Base-by-base conservation (phyloP, 2,888 invertebrate genomes). In the Tenthredo mesomela region DNA sequence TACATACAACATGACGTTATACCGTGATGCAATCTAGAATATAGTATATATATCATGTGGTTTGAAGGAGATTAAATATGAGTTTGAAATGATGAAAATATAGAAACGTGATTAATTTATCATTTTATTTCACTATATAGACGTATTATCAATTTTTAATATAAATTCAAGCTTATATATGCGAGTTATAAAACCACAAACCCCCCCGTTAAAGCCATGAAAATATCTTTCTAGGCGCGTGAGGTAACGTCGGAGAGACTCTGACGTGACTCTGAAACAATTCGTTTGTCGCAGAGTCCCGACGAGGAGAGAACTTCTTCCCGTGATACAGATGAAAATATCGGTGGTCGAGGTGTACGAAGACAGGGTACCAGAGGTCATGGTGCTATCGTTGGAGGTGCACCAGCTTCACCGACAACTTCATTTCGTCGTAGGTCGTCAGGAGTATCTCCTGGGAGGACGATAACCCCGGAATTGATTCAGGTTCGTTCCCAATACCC, bases 381-480 rank as follows among this genome's bases (percentile, higher is more conserved):
- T 85, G 85, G 86, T 71, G 78, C 87, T 78, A 85, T 78, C 85
- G 86, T 85, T 47, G 87, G 86, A 75, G 85, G 84, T 25, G 82
- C 86, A 82, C 84, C 86, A 67, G 86, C 85, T 77, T 78, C 87
- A 80, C 87, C 88, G 75, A 85, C 88, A 71, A 85, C 89, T 75
- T 89, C 89, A 50, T 86, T 89, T 84, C 88, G 87, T 6, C 89
- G 87, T 75, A 89, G 88, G 84, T 89, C 92, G 54, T 88, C 90
- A 43, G 89, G 90, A 61, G 90, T 92, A 82, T 90, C 89, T 40
- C 90, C 90, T n/a, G 89, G 92, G 40, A 87, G 92, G 40, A 90
- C 93, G 85, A 93, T 93, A 82, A 92, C 93, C 85, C 93, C 94
- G 87, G 94, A 94, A 89, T 90, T 93, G 78, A 93, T 93, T 88